Base-by-base conservation (phyloP, 2,113 vertebrate genomes). In the Opisthocomus hoazin region DNA sequence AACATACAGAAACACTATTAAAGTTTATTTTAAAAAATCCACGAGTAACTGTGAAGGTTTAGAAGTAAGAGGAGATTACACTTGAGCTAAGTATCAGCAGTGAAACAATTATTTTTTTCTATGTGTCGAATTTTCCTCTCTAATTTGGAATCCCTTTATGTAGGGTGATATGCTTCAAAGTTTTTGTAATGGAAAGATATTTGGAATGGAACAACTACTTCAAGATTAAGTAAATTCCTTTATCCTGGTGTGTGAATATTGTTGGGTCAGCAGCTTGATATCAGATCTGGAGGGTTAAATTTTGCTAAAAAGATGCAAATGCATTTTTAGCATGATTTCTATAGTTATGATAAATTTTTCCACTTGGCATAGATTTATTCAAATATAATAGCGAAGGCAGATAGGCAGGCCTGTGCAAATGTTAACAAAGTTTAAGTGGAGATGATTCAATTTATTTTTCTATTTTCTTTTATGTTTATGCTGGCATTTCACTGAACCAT, bases 381-480 rank as follows among this genome's bases (percentile, higher is more conserved):
- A 20, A 73, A 66, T 50, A 34, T 84, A 95, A 73, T 32, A 69
- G 50, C 12, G 63, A 74, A 45, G 18, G 43, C 34, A 69, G 78
- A 76, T 63, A 84, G 81, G 58, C 69, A 81, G 36, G 13, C 22
- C 76, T 73, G 61, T 58, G 57, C 34, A 56, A 93, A 90, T 93
- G 84, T 93, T 95, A 80, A 77, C 84, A 61, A 75, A 83, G 36
- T 94, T 94, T 83, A 91, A 91, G 61, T 53, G 83, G 36, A 39
- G 54, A 70, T 76, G 32, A 91, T 96, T 93, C 84, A 93, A 94
- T 96, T 96, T 95, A 81, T 95, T 94, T 95, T 95, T 75, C 94
- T 90, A 86, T 96, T 91, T 94, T 78, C 85, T 94, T 92, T 95
- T 94, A 78, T 87, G 85, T 93, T 94, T 94, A 68, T 94, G 85